Percentiles rank a stretch among this genome's conserved stretches.
Conservation (phyloP, 92 coral and sea anemone species). For the Siderastrea radians region DNA sequence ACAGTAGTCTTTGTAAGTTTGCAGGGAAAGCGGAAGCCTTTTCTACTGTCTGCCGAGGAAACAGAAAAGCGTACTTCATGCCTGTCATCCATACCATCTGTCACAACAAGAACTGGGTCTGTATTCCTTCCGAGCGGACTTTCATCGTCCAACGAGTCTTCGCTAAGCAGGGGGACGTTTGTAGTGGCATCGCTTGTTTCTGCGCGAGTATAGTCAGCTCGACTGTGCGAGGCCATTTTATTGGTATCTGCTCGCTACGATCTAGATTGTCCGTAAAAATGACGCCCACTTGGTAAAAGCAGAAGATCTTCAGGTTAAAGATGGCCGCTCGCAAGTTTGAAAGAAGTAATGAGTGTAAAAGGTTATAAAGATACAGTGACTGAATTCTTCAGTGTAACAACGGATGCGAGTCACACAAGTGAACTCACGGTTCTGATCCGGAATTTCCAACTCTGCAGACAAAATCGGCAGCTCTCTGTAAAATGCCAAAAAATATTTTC, state of each 20-base stretch:
- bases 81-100: neutral
- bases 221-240: constrained; percentile 14
- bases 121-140: neutral
- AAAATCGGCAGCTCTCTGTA: neutral
- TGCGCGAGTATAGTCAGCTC: constrained; percentile 45
- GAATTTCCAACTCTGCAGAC: neutral
- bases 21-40: neutral
- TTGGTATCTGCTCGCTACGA: neutral
- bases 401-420: neutral
- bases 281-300: neutral
- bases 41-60: neutral
- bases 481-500: neutral
- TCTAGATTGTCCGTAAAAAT: neutral
- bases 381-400: neutral
- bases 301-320: neutral
- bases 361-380: too few species aligned
- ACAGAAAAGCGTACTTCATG: constrained; percentile 21
- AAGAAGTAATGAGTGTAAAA: neutral
- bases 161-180: constrained; percentile 70
- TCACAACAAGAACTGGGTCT: neutral
- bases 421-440: neutral
- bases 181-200: constrained; percentile 56
- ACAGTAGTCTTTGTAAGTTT: constrained; percentile 37
- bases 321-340: neutral
- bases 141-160: constrained; percentile 37